Conservation (phyloP, 2,113 vertebrate genomes). For the Uropsilus gracilis region DNA sequence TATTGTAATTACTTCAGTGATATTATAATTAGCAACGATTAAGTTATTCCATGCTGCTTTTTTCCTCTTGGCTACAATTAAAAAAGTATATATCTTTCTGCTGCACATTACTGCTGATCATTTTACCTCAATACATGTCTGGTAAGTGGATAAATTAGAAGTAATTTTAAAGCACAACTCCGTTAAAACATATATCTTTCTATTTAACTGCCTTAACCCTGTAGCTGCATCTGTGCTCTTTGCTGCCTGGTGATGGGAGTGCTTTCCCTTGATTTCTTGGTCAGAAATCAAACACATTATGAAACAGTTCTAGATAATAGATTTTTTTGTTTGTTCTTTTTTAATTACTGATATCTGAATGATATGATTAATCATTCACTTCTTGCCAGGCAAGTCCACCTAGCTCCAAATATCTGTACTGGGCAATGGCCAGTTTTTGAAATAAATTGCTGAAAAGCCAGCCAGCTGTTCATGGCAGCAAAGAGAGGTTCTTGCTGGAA, state of each 20-base stretch:
- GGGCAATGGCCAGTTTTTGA: background rate
- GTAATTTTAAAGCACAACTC: constrained; percentile 92
- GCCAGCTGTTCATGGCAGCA: background rate
- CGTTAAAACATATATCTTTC: constrained; percentile 88
- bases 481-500: background rate
- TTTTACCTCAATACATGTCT: constrained; percentile 91
- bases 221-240: constrained; percentile 54
- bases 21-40: constrained; percentile 99
- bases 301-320: background rate
- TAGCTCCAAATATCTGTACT: background rate
- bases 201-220: constrained; percentile 87
- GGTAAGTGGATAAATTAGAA: constrained; percentile 90
- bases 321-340: constrained; percentile 47
- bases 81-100: constrained; percentile 96
- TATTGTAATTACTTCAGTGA: constrained; percentile 97
- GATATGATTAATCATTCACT: constrained; percentile 51
- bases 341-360: constrained; percentile 51
- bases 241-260: background rate
- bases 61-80: constrained; percentile 94
- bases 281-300: constrained; percentile 42
- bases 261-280: background rate
- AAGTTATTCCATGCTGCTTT: constrained; percentile 94
- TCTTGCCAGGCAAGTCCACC: constrained; percentile 4
- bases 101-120: constrained; percentile 91
- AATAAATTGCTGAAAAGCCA: background rate